Conservation (phyloP, 1,140 invertebrate species). For the Hyles euphorbiae region DNA sequence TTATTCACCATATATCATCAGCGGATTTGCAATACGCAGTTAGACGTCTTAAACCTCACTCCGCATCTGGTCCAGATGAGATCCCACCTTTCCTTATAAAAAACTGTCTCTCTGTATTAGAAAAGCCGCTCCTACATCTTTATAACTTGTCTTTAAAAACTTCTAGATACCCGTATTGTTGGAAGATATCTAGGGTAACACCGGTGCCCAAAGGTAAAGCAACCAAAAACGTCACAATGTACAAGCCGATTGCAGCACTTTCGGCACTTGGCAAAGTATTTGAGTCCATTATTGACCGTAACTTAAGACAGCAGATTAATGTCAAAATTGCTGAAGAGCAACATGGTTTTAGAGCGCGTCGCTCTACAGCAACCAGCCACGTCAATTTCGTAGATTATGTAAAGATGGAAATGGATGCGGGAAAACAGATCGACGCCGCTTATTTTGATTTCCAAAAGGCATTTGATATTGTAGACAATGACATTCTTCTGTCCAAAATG, state of each 20-base stretch:
- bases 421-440: slow-evolving; percentile 15
- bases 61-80: slow-evolving; percentile 10
- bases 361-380: not conserved
- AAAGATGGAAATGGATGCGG: slow-evolving; percentile 14
- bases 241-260: slow-evolving; percentile 1
- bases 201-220: slow-evolving; percentile 2
- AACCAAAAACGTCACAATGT: not conserved
- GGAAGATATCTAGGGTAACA: slow-evolving; percentile 2
- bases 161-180: not conserved
- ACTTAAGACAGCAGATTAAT: slow-evolving; percentile 3
- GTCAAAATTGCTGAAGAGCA: not conserved
- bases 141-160: slow-evolving; percentile 10
- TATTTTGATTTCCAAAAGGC: slow-evolving; percentile 31
- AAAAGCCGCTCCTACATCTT: slow-evolving; percentile 10
- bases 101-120: slow-evolving; percentile 8
- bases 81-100: slow-evolving; percentile 13
- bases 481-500: slow-evolving; percentile 21
- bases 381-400: slow-evolving; percentile 9
- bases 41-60: slow-evolving; percentile 3
- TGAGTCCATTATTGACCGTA: slow-evolving; percentile 3
- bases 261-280: slow-evolving; percentile 9
- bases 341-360: slow-evolving; percentile 7
- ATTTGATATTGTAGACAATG: slow-evolving; percentile 24
- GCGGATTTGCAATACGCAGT: not conserved
- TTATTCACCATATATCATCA: no score